Evolutionary conservation across 2,888 invertebrate species (phyloP).

Genomic region (Rhodophaea formosa): DNA sequence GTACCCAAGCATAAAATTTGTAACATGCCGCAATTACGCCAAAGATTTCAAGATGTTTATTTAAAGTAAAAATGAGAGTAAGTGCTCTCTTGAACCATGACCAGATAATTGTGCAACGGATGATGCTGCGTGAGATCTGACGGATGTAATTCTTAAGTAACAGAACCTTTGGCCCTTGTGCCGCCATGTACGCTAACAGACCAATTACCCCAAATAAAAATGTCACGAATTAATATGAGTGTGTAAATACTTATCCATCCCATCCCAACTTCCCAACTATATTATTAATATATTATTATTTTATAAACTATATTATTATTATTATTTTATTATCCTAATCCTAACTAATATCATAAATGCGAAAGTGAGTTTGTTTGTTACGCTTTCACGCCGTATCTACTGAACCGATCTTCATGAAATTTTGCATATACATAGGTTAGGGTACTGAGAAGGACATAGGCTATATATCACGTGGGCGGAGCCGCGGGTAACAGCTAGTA

Average conservation of each 20-base stretch:
- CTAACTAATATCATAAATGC: no score
- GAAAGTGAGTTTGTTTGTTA: no score
- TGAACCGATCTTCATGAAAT: no score
- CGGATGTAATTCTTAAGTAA: slow-evolving; percentile 29
- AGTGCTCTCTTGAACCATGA: slow-evolving; percentile 4
- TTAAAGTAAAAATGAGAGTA: not conserved
- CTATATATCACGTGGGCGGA: no score
- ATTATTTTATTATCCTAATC: no score
- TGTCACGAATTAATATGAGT: not conserved
- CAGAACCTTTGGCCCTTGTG: slow-evolving; percentile 35
- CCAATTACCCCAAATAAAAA: slow-evolving; percentile 29
- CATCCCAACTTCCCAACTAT: no score
- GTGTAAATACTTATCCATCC: not conserved
- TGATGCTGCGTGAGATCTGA: slow-evolving; percentile 9
- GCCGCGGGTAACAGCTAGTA: no score
- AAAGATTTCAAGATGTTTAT: not conserved
- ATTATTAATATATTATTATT: no score
- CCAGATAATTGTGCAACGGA: slow-evolving; percentile 21
- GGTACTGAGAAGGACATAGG: no score
- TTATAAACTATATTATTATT: no score
- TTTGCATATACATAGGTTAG: no score
- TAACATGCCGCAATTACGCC: not conserved
- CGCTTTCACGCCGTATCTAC: no score
- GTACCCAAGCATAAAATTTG: not conserved
- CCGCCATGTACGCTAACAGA: slow-evolving; percentile 38